phyloP scores from a whole-genome alignment of 1,140 invertebrate species.

The Dreissena rostriformis region DNA sequence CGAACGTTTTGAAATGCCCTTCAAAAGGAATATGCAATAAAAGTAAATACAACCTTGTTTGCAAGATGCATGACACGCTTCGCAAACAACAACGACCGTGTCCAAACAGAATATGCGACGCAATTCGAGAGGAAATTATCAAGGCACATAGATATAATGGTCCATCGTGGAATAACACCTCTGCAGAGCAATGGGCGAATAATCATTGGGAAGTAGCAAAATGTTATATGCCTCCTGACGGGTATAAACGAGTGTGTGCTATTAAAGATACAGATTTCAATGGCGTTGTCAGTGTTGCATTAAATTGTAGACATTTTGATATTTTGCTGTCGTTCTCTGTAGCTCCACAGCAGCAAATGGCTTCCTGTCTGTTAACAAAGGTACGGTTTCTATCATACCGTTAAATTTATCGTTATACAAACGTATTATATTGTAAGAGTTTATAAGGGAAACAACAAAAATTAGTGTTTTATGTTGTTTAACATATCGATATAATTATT shows the following conservation, averaged over 20 bases:
- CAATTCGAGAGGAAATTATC: background rate
- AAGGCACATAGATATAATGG: background rate
- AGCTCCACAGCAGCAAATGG: background rate
- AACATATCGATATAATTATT: no score
- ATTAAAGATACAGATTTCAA: background rate
- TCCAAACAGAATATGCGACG: background rate
- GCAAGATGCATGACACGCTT: background rate
- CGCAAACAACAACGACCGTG: background rate
- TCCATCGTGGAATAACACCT: background rate
- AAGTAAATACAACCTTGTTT: background rate
- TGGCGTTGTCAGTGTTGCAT: background rate
- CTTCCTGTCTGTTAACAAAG: no score
- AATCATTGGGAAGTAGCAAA: constrained; percentile 3
- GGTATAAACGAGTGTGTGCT: background rate
- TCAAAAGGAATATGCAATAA: background rate
- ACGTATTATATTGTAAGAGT: no score
- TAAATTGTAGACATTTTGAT: background rate
- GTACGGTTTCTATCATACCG: no score
- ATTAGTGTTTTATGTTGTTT: no score
- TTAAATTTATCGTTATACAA: no score
- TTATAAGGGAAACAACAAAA: no score
- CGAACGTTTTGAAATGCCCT: background rate
- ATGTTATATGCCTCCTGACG: background rate
- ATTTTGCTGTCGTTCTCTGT: background rate
- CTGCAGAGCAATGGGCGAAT: background rate